Evolutionary conservation across 2,888 invertebrate genomes (phyloP).

Genomic region (Drosophila meridiana): DNA sequence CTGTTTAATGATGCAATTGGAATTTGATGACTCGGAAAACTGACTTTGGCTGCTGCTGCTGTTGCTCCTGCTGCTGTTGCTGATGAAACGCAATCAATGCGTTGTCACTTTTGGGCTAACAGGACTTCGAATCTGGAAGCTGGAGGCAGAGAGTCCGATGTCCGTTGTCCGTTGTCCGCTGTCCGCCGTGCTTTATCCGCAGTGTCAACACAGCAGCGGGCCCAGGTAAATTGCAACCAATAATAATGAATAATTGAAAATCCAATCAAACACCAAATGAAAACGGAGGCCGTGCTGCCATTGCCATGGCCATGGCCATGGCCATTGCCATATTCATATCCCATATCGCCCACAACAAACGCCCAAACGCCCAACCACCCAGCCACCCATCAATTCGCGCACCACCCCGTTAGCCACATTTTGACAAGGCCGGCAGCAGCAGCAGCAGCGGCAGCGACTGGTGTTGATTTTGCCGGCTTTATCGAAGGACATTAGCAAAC

Average conservation of each 20-base stretch:
- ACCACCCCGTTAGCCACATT: slow-evolving; percentile 35
- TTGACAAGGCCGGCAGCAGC: slow-evolving; percentile 46
- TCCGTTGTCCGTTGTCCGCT: not conserved
- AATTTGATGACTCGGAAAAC: slow-evolving; percentile 81
- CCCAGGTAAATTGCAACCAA: slow-evolving; percentile 84
- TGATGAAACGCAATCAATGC: slow-evolving; percentile 74
- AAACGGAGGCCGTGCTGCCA: slow-evolving; percentile 66
- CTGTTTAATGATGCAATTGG: slow-evolving; percentile 82
- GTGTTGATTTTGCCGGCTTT: slow-evolving; percentile 78
- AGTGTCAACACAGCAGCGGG: slow-evolving; percentile 33
- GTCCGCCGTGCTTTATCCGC: slow-evolving; percentile 5
- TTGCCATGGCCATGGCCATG: slow-evolving; percentile 17
- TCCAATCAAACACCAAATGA: slow-evolving; percentile 85
- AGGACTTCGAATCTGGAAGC: slow-evolving; percentile 11
- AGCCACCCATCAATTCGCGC: not conserved
- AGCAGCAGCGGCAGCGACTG: slow-evolving; percentile 34
- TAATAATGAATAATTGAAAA: slow-evolving; percentile 85
- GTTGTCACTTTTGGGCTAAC: slow-evolving; percentile 40
- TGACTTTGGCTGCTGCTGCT: slow-evolving; percentile 49
- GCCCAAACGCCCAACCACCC: not conserved
- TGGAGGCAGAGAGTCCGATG: not conserved
- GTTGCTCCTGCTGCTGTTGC: slow-evolving; percentile 14
- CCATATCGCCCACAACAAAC: slow-evolving; percentile 25
- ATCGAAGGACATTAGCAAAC: slow-evolving; percentile 80
- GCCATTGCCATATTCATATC: slow-evolving; percentile 39